Conservation (phyloP, 1,140 invertebrate genomes). For the Hetaerina americana region DNA sequence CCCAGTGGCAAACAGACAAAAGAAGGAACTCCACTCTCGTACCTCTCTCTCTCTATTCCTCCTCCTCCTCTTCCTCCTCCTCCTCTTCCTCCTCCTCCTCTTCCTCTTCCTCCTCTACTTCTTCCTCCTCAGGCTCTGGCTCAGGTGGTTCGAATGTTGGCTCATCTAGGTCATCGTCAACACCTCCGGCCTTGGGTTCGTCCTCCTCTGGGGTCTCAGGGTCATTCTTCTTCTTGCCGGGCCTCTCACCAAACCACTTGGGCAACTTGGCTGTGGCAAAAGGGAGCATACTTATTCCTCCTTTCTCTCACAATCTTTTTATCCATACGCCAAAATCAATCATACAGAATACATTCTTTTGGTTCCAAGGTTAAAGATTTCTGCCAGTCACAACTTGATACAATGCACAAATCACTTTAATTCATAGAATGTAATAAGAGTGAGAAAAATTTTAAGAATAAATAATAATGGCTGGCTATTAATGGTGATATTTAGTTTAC, state of each 20-base stretch:
- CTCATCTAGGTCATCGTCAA: conserved; percentile 33
- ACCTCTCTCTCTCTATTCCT: conserved; percentile 38
- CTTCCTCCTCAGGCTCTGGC: conserved; percentile 50
- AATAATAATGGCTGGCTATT: no score
- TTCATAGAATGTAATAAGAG: no score
- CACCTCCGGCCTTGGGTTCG: conserved; percentile 55
- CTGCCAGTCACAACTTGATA: no score
- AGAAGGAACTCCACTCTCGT: no score
- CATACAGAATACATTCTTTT: no score
- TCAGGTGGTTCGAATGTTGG: conserved; percentile 40
- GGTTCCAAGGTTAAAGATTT: no score
- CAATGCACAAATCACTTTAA: no score
- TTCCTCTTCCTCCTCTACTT: conserved; percentile 52
- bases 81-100: conserved; percentile 58
- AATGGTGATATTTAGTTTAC: no score
- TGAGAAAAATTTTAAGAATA: no score
- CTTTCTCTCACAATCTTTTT: no score
- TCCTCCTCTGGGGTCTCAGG: conserved; percentile 78
- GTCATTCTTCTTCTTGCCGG: conserved; percentile 78
- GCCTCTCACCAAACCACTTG: conserved; percentile 87
- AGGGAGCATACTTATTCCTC: no score
- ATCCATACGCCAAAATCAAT: no score
- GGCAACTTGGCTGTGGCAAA: conserved; percentile 68
- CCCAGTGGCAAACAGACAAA: neutral
- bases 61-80: conserved; percentile 32